These are phyloP conservation scores for Leptinotarsa peninsularis DNA, from an alignment of 2,888 invertebrate species.

Conservation along the genomic window DNA sequence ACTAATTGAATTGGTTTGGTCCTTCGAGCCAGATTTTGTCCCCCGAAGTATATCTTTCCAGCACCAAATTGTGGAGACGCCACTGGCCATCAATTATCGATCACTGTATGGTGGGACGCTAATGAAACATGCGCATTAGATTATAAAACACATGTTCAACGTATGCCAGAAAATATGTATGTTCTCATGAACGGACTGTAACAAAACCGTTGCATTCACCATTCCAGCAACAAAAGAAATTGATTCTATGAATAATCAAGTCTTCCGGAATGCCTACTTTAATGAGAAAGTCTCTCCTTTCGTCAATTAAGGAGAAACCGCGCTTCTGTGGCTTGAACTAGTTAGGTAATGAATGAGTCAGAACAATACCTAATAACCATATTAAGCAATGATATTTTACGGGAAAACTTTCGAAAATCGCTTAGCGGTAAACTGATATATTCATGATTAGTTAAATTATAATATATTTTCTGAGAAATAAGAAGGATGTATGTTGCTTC, in stretches of 20 bases:
- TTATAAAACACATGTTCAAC: slow-evolving; percentile 48
- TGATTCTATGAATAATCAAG: not conserved
- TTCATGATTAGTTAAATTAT: too few relatives aligned
- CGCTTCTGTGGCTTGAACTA: not conserved
- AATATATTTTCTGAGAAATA: too few relatives aligned
- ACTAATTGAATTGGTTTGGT: too few relatives aligned
- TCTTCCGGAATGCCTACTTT: too few relatives aligned
- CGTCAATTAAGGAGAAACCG: slow-evolving; percentile 13
- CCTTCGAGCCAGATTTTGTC: too few relatives aligned
- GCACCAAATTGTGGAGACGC: slow-evolving; percentile 32
- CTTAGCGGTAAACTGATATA: too few relatives aligned
- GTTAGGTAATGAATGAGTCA: slow-evolving; percentile 14
- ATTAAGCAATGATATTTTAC: not conserved
- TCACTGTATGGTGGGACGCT: slow-evolving; percentile 44
- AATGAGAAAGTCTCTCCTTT: slow-evolving; percentile 1
- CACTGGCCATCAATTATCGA: slow-evolving; percentile 47
- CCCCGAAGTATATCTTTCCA: not conserved
- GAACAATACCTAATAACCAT: slow-evolving; percentile 5
- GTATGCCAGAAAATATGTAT: slow-evolving; percentile 28
- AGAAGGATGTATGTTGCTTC: too few relatives aligned
- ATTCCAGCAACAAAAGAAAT: slow-evolving; percentile 4
- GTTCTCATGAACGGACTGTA: slow-evolving; percentile 14
- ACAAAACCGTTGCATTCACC: slow-evolving; percentile 17
- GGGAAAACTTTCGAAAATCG: slow-evolving; percentile 3
- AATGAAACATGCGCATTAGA: slow-evolving; percentile 49